Conservation (phyloP, 1,140 invertebrate species). For the Pentalonia nigronervosa region DNA sequence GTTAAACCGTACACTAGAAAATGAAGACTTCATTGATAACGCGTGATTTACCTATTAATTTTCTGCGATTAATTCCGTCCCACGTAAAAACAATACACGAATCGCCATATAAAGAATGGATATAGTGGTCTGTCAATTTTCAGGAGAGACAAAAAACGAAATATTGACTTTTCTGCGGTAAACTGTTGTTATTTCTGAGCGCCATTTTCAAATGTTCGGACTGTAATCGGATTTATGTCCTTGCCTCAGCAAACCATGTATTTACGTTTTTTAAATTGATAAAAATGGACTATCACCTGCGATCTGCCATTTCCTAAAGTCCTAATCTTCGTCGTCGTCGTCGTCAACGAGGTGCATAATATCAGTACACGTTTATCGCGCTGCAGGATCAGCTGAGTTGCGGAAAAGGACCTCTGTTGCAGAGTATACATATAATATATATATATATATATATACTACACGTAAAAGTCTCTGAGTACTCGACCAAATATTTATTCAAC, state of each 20-base stretch:
- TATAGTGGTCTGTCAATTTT: too few species aligned
- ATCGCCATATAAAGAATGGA: too few species aligned
- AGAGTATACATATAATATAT: too few species aligned
- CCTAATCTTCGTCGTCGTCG: background rate
- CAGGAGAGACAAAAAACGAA: too few species aligned
- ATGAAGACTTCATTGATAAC: background rate
- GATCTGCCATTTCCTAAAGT: background rate
- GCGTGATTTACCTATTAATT: background rate
- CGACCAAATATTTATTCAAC: slow-evolving; percentile 45
- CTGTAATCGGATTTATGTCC: too few species aligned
- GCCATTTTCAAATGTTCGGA: too few species aligned
- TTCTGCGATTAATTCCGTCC: background rate
- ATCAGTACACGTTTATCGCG: background rate
- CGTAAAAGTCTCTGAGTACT: slow-evolving; percentile 26
- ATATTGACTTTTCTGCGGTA: too few species aligned
- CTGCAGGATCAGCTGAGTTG: background rate
- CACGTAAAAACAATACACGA: background rate
- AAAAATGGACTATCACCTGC: too few species aligned
- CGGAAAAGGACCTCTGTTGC: background rate
- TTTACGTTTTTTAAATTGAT: too few species aligned
- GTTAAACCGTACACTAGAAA: background rate
- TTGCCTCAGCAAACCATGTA: too few species aligned
- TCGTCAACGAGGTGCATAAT: background rate
- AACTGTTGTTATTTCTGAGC: too few species aligned
- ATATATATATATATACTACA: slow-evolving; percentile 11